Conservation (phyloP, 2,797 vertebrate genomes). For the Hapalemur alaotrensis region DNA sequence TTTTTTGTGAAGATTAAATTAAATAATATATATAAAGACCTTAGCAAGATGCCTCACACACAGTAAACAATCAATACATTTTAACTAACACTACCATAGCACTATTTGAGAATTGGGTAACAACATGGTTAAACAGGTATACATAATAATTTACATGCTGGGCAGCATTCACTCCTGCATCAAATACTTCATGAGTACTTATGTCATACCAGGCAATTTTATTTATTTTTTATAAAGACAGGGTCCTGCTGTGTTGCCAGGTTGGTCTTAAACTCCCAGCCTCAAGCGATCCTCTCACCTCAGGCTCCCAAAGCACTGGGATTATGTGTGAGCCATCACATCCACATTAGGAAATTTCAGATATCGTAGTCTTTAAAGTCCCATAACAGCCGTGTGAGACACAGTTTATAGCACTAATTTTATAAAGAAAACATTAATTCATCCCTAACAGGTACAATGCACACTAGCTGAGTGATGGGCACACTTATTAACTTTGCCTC, state of each 20-base stretch:
- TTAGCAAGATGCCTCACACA: background rate
- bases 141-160: background rate
- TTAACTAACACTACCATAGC: background rate
- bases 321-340: too few species aligned
- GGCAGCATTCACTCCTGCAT: background rate
- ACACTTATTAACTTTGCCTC: too few species aligned
- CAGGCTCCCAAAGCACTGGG: too few species aligned
- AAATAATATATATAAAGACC: background rate
- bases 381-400: background rate
- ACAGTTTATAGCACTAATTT: background rate
- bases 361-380: background rate
- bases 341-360: background rate
- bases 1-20: background rate
- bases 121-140: background rate
- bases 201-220: background rate
- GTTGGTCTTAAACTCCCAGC: too few species aligned
- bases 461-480: too few species aligned
- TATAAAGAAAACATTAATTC: background rate
- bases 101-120: background rate
- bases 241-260: too few species aligned
- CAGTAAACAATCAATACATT: background rate
- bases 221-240: background rate
- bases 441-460: too few species aligned
- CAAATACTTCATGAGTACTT: background rate
- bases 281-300: too few species aligned